A percentile compares a stretch with the other conserved stretches of the same genome.
Conservation (phyloP, 2,888 invertebrate species). For the Cyclophora albipunctata region DNA sequence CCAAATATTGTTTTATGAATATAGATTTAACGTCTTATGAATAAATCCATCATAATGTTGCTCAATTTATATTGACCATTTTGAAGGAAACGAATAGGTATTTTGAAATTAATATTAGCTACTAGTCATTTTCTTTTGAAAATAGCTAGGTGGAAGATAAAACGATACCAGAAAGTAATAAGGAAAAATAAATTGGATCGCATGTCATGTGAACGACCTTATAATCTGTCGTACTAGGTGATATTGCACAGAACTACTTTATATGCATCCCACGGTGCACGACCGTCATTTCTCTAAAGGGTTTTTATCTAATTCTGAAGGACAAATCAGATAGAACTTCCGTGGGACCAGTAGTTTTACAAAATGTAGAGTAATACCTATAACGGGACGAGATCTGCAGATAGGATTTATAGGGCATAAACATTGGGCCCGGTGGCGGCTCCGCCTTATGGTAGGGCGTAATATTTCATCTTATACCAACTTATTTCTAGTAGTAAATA, state of each 20-base stretch:
- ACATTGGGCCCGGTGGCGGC: not conserved
- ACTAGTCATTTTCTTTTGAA: constrained; percentile 73
- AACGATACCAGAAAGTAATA: constrained; percentile 32
- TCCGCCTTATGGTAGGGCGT: constrained; percentile 2
- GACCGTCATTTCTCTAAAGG: constrained; percentile 17
- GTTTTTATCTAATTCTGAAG: constrained; percentile 24
- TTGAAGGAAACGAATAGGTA: constrained; percentile 54
- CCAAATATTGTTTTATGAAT: constrained; percentile 67
- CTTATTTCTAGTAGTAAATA: not conserved
- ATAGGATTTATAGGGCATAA: not conserved
- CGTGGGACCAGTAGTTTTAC: constrained; percentile 52
- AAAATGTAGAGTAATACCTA: constrained; percentile 23
- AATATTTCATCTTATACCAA: not conserved
- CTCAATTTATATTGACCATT: constrained; percentile 68
- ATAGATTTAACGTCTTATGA: constrained; percentile 69
- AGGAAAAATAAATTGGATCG: constrained; percentile 21
- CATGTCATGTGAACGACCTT: constrained; percentile 9
- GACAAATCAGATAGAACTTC: constrained; percentile 44
- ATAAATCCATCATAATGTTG: constrained; percentile 70
- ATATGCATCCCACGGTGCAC: constrained; percentile 26
- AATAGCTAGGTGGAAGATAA: constrained; percentile 60
- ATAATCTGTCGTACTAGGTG: constrained; percentile 1
- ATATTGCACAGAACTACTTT: constrained; percentile 14
- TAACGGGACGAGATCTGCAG: constrained; percentile 5
- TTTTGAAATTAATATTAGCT: constrained; percentile 54